A percentile compares a stretch with the other conserved stretches of the same genome.
phyloP scores from a whole-genome alignment of 1,140 invertebrate genomes.

The Trypoxylus dichotomus region DNA sequence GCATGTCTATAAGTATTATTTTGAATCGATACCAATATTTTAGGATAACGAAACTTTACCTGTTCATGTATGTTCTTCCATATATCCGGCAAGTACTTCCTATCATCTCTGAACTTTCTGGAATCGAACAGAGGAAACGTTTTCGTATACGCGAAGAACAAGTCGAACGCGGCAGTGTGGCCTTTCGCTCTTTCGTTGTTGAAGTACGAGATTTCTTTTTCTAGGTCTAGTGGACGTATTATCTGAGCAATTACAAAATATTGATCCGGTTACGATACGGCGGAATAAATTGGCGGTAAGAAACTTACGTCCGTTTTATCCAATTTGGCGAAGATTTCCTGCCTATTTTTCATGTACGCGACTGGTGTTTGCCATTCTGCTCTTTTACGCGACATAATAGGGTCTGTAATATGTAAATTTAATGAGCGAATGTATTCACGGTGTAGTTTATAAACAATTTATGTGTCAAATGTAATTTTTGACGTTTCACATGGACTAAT shows the following conservation, averaged over 20 bases:
- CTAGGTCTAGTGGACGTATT: conserved; percentile 16
- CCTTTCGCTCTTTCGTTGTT: conserved; percentile 38
- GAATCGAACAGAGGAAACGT: conserved; percentile 46
- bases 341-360: conserved; percentile 35
- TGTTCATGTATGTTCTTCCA: conserved; percentile 48
- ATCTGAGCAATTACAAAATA: not conserved
- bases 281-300: not conserved
- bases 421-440: too few species aligned
- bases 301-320: conserved; percentile 32
- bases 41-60: conserved; percentile 33
- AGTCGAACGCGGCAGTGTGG: conserved; percentile 43
- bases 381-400: conserved; percentile 34
- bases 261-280: not conserved
- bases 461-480: too few species aligned
- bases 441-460: too few species aligned
- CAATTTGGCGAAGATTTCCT: conserved; percentile 38
- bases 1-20: too few species aligned
- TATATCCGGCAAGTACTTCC: conserved; percentile 42
- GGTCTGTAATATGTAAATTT: too few species aligned
- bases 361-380: conserved; percentile 39
- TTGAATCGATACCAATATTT: too few species aligned
- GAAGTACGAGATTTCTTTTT: conserved; percentile 45
- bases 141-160: conserved; percentile 47
- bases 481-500: too few species aligned
- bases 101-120: conserved; percentile 45